Conservation (phyloP, 2,888 invertebrate genomes). For the Drosophila ezoana region DNA sequence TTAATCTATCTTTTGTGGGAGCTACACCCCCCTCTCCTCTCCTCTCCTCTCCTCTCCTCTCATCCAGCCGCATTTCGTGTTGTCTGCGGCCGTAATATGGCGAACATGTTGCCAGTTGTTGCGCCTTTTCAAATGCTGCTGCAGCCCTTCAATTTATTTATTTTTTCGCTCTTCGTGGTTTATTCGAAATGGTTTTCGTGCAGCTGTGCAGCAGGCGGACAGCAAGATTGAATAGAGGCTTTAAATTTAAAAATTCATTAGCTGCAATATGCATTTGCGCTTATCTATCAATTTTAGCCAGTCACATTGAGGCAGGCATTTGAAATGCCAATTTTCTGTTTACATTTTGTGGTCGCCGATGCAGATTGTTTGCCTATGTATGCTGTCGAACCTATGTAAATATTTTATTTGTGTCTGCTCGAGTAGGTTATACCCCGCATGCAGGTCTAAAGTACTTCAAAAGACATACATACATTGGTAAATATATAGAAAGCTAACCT, state of each 20-base stretch:
- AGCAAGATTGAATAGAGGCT: constrained; percentile 22
- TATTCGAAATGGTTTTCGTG: constrained; percentile 19
- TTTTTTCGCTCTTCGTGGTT: constrained; percentile 10
- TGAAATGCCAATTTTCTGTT: not conserved
- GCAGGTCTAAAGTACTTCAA: no score
- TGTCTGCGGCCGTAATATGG: constrained; percentile 2
- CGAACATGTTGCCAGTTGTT: constrained; percentile 25
- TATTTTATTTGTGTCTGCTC: not conserved
- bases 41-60: no score
- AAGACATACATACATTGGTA: no score
- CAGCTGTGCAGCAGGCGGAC: constrained; percentile 24
- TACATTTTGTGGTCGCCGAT: constrained; percentile 8
- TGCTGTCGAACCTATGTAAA: not conserved
- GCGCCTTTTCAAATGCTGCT: constrained; percentile 9
- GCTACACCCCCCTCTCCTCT: constrained; percentile 3
- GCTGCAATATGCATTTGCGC: constrained; percentile 11
- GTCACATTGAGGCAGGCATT: constrained; percentile 35
- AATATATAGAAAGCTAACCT: no score
- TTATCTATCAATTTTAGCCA: constrained; percentile 18
- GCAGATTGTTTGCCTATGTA: not conserved
- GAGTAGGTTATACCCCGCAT: not conserved
- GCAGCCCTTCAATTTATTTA: not conserved
- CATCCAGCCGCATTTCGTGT: not conserved
- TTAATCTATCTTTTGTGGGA: constrained; percentile 67
- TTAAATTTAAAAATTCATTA: constrained; percentile 48